Conservation (phyloP, 2,113 vertebrate species). For the Leptobrachium leishanense region DNA sequence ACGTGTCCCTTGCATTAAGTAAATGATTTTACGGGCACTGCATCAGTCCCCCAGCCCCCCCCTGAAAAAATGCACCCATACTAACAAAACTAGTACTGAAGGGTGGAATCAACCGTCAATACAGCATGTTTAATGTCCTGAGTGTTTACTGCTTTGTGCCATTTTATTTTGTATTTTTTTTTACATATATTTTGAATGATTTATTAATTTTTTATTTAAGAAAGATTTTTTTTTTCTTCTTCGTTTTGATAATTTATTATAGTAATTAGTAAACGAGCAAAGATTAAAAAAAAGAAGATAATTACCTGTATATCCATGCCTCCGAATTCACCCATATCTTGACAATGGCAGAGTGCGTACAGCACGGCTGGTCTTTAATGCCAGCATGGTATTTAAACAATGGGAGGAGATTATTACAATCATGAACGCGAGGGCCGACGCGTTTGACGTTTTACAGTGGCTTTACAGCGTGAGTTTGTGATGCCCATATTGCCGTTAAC, state of each 20-base stretch:
- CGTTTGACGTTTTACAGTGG: no score
- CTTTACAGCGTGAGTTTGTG: no score
- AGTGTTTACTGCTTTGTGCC: slow-evolving; percentile 77
- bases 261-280: no score
- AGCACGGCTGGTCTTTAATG: no score
- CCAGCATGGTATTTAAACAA: no score
- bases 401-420: no score
- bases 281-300: no score
- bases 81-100: background rate
- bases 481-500: no score
- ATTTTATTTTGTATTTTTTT: slow-evolving; percentile 65
- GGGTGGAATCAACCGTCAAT: background rate
- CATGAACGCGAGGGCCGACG: no score
- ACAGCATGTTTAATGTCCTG: slow-evolving; percentile 46
- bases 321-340: no score
- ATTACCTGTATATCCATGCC: no score
- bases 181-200: slow-evolving; percentile 57
- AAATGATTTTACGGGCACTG: slow-evolving; percentile 55
- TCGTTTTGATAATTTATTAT: slow-evolving; percentile 11
- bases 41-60: slow-evolving; percentile 51
- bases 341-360: no score
- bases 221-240: slow-evolving; percentile 50
- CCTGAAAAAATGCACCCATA: slow-evolving; percentile 40
- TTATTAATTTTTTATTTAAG: slow-evolving; percentile 41
- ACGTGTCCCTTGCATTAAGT: slow-evolving; percentile 60